Conservation (phyloP, 2,888 invertebrate species). For the Synergus gifuensis region DNA sequence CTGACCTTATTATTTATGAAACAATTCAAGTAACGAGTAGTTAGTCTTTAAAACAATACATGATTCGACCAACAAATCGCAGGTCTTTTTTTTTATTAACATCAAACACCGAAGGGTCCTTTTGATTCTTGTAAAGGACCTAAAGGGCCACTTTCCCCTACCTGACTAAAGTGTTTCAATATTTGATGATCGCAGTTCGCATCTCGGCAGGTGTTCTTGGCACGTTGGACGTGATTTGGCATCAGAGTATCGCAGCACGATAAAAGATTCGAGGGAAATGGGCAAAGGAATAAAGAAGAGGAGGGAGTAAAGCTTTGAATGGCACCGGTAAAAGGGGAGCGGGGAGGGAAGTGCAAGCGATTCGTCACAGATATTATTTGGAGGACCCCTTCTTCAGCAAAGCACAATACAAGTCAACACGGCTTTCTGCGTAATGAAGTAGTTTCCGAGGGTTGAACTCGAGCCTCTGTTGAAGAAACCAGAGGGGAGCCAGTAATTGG, state of each 20-base stretch:
- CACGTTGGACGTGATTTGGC: conserved; percentile 48
- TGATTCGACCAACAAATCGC: not conserved
- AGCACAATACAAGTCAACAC: conserved; percentile 78
- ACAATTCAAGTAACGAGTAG: not conserved
- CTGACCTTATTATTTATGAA: not conserved
- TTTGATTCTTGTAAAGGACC: not conserved
- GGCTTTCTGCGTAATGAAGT: conserved; percentile 78
- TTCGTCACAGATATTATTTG: conserved; percentile 78
- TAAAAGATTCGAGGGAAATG: conserved; percentile 51
- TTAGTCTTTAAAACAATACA: not conserved
- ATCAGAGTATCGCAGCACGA: conserved; percentile 23
- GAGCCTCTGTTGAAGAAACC: conserved; percentile 57
- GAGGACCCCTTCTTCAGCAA: conserved; percentile 63
- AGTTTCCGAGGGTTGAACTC: conserved; percentile 72
- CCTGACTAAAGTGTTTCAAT: conserved; percentile 31
- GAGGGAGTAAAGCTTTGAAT: conserved; percentile 50
- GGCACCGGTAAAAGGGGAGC: conserved; percentile 59
- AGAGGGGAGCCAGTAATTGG: conserved; percentile 75
- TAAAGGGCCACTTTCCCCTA: conserved; percentile 16
- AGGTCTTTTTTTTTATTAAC: not conserved
- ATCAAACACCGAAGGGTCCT: not conserved
- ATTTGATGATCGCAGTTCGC: conserved; percentile 22
- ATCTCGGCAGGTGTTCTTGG: conserved; percentile 52
- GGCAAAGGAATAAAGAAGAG: conserved; percentile 47
- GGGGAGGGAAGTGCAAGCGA: conserved; percentile 70